Conservation (phyloP, 2,797 vertebrate genomes). For the Syngnathus acus region DNA sequence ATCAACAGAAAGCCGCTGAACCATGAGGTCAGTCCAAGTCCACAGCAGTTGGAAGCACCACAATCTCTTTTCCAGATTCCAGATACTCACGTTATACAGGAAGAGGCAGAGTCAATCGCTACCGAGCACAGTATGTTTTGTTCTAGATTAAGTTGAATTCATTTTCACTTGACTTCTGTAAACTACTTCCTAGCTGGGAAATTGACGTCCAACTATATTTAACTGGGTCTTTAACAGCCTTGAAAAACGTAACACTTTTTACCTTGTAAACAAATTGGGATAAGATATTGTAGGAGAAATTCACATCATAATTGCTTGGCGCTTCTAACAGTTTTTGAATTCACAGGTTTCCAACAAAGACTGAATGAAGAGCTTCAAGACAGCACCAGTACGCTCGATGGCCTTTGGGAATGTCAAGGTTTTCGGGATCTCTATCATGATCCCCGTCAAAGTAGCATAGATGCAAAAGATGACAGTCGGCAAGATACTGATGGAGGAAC, state of each 20-base stretch:
- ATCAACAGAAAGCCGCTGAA: constrained; percentile 68
- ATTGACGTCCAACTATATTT: constrained; percentile 29
- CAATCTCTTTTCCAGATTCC: constrained; percentile 79
- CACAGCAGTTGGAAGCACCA: constrained; percentile 72
- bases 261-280: constrained; percentile 11
- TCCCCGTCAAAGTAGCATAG: constrained; percentile 28
- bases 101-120: constrained; percentile 66
- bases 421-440: constrained; percentile 34
- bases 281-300: not conserved
- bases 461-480: constrained; percentile 34
- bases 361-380: constrained; percentile 20
- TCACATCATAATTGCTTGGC: not conserved
- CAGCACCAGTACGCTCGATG: constrained; percentile 17
- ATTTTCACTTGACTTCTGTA: constrained; percentile 45
- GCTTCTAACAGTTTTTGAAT: constrained; percentile 13
- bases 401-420: constrained; percentile 36
- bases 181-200: constrained; percentile 28
- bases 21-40: constrained; percentile 53
- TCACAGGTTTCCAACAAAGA: constrained; percentile 55
- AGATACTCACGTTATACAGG: constrained; percentile 73
- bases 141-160: constrained; percentile 35
- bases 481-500: constrained; percentile 30
- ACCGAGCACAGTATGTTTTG: constrained; percentile 67
- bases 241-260: constrained; percentile 19
- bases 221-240: constrained; percentile 28